Percentiles rank a stretch among this genome's conserved stretches.
phyloP scores from a whole-genome alignment of 2,888 invertebrate genomes.

The Lepidocyrtoides sp. region DNA sequence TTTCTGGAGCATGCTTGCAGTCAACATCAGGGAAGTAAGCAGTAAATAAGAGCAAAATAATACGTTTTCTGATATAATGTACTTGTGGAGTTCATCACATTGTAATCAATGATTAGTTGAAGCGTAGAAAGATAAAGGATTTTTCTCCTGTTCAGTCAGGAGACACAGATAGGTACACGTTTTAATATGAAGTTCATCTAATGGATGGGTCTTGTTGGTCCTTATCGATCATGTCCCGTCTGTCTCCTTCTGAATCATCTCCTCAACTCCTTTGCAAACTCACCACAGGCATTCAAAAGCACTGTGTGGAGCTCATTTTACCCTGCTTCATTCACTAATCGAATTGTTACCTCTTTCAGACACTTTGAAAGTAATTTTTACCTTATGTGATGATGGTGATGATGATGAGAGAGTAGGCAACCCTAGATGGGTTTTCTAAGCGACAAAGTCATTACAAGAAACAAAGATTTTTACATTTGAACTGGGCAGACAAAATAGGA shows the following conservation, averaged over 20 bases:
- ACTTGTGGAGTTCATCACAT: conserved; percentile 59
- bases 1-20: conserved; percentile 65
- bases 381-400: neutral
- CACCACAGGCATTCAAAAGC: neutral
- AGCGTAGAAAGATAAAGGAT: conserved; percentile 58
- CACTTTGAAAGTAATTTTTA: neutral
- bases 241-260: conserved; percentile 50
- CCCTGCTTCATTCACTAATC: conserved; percentile 68
- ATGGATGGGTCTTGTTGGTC: conserved; percentile 84
- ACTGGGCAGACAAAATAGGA: conserved; percentile 53
- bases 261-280: neutral
- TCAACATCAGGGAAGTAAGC: conserved; percentile 46
- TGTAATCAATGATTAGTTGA: conserved; percentile 75
- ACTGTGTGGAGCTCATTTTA: conserved; percentile 20
- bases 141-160: conserved; percentile 38
- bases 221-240: conserved; percentile 82
- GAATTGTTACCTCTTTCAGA: conserved; percentile 17
- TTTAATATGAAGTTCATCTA: conserved; percentile 75
- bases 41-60: conserved; percentile 55
- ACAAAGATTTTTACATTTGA: conserved; percentile 7
- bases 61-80: conserved; percentile 43
- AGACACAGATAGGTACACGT: conserved; percentile 44
- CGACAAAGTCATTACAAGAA: conserved; percentile 54
- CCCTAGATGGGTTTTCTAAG: conserved; percentile 4
- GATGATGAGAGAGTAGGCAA: neutral